Evolutionary conservation across 2,888 invertebrate species (phyloP).

Genomic region (Lingula anatina): DNA sequence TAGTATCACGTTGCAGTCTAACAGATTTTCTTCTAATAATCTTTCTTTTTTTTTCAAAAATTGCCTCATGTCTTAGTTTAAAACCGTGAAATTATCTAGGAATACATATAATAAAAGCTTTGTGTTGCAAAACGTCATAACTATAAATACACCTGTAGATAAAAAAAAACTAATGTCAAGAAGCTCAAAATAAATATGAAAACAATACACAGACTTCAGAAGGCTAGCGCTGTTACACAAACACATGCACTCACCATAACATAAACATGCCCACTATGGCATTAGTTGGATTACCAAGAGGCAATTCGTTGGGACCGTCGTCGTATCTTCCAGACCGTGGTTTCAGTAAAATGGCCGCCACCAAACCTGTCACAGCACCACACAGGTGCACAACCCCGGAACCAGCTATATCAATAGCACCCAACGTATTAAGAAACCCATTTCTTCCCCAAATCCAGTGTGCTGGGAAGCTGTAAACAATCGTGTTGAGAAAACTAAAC

Average conservation of each 20-base stretch:
- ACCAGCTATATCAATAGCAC: constrained; percentile 38
- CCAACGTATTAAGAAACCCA: constrained; percentile 30
- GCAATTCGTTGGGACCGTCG: constrained; percentile 10
- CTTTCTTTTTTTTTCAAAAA: no score
- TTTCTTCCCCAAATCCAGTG: constrained; percentile 52
- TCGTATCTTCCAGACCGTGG: constrained; percentile 37
- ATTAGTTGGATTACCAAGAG: constrained; percentile 41
- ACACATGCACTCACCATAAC: constrained; percentile 31
- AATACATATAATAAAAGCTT: no score
- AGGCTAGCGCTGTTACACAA: background rate
- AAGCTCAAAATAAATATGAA: no score
- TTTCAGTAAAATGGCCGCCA: constrained; percentile 40
- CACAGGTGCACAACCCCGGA: constrained; percentile 50
- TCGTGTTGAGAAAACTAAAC: constrained; percentile 41
- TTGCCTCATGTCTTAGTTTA: background rate
- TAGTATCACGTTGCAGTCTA: no score
- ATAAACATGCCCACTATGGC: constrained; percentile 45
- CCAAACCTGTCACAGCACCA: constrained; percentile 42
- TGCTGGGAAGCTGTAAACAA: constrained; percentile 49
- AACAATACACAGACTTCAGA: constrained; percentile 1
- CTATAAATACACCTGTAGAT: no score
- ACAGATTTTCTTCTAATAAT: no score
- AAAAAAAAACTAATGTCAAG: no score
- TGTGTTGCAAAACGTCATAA: no score
- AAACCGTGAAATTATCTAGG: no score